phyloP scores from a whole-genome alignment of 1,140 invertebrate genomes.

The Pseudomyrmex pallidus region DNA sequence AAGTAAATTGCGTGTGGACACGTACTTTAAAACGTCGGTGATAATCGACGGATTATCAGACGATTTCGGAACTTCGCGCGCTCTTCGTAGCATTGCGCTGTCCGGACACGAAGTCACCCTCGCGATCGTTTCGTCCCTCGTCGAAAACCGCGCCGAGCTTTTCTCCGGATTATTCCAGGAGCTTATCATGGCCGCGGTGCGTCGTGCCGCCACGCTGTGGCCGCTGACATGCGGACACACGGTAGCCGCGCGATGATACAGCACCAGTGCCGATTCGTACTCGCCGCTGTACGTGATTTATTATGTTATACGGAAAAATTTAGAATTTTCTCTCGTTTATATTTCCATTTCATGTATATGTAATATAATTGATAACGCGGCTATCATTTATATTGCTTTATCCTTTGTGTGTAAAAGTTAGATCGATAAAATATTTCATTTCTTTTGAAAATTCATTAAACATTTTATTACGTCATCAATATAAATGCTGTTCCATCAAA shows the following conservation, averaged over 20 bases:
- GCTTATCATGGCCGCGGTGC: conserved; percentile 73
- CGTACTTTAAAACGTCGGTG: conserved; percentile 47
- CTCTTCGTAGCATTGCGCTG: conserved; percentile 36
- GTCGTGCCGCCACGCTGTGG: conserved; percentile 69
- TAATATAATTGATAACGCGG: no score
- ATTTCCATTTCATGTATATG: not conserved
- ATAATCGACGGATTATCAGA: conserved; percentile 41
- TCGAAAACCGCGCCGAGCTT: conserved; percentile 19
- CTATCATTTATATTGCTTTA: not conserved
- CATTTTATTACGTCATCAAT: not conserved
- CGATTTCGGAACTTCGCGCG: conserved; percentile 43
- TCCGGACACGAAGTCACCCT: conserved; percentile 50
- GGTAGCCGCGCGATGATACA: conserved; percentile 78
- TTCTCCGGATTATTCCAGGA: conserved; percentile 65
- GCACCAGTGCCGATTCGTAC: conserved; percentile 79
- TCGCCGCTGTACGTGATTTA: conserved; percentile 73
- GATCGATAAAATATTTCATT: conserved; percentile 6
- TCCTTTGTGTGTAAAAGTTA: not conserved
- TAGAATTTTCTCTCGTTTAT: not conserved
- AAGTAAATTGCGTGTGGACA: not conserved
- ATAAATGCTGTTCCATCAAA: not conserved
- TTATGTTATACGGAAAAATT: not conserved
- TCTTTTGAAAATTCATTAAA: not conserved
- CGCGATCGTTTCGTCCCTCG: not conserved
- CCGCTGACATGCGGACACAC: conserved; percentile 72